Conservation (phyloP, 2,797 vertebrate species). For the Aphelocoma californica region DNA sequence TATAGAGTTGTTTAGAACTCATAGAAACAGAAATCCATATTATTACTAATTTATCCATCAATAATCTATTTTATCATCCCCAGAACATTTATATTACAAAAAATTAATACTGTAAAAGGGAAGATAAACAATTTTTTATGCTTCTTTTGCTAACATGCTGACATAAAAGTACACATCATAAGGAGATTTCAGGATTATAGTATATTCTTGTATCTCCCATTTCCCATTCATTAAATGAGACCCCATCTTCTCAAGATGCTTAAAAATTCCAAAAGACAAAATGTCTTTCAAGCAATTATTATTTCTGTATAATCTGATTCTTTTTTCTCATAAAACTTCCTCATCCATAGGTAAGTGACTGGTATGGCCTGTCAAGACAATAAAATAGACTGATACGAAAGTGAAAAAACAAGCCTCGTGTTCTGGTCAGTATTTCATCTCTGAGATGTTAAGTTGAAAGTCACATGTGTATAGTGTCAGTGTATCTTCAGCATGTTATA, state of each 20-base stretch:
- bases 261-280: slow-evolving; percentile 44
- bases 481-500: slow-evolving; percentile 57
- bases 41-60: slow-evolving; percentile 85
- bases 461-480: slow-evolving; percentile 46
- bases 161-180: slow-evolving; percentile 65
- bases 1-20: slow-evolving; percentile 81
- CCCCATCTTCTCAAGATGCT: slow-evolving; percentile 41
- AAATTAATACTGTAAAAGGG: slow-evolving; percentile 87
- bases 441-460: slow-evolving; percentile 11
- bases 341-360: slow-evolving; percentile 46
- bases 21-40: slow-evolving; percentile 81
- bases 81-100: slow-evolving; percentile 85
- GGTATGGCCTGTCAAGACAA: slow-evolving; percentile 12
- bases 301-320: slow-evolving; percentile 19
- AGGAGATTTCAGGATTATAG: slow-evolving; percentile 60
- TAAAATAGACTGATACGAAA: slow-evolving; percentile 1
- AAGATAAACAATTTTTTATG: slow-evolving; percentile 76
- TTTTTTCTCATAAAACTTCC: slow-evolving; percentile 35
- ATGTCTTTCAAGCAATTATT: slow-evolving; percentile 10
- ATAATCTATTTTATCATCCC: slow-evolving; percentile 84
- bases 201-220: slow-evolving; percentile 49
- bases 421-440: slow-evolving; percentile 8
- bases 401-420: background rate
- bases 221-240: slow-evolving; percentile 53
- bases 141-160: slow-evolving; percentile 76